Base-by-base conservation (phyloP, 2,888 invertebrate species). In the Acanthosepion pharaonis region DNA sequence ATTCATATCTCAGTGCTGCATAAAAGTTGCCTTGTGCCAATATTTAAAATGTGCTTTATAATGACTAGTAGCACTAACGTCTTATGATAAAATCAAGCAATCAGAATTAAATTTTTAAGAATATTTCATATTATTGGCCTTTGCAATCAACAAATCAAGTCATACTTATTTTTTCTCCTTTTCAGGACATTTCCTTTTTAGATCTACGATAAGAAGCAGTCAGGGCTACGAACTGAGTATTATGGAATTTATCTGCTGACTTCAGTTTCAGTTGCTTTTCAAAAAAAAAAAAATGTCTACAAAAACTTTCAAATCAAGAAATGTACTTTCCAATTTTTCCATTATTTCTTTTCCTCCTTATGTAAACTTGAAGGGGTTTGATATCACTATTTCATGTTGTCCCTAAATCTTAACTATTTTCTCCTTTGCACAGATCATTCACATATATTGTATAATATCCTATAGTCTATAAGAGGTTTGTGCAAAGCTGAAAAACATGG, bases 101-200 rank as follows among this genome's bases (percentile, higher is more conserved):
- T 78, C 78, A 5, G 15, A n/a, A 11, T n/a, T n/a, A 15, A n/a
- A n/a, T n/a, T 11, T n/a, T 9, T 78, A 15, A n/a, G 5, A n/a
- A 49, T 51, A 64, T 42, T 49, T 78, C n/a, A 33, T 48, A 53
- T 42, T 55, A 9, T 23, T 51, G 20, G 28, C 28, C 9, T 59
- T 23, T 93, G 42, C 53, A 94, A 64, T n/a, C 33, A 49, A n/a
- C 53, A 64, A 94, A 91, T 33, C 94, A 33, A 64, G 48, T 48
- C 28, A n/a, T 59, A 18, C 28, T 64, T n/a, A 18, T 49, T 64
- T n/a, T 64, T 64, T 78, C 33, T 59, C 25, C 5, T 94, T 94
- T 94, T 92, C 18, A 91, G 94, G 42, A 25, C n/a, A 91, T 25
- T 53, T 64, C 25, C 78, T 94, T 94, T 64, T 33, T 64, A 42